Base-by-base conservation (phyloP, 2,888 invertebrate genomes). In the Deroplatys truncata region DNA sequence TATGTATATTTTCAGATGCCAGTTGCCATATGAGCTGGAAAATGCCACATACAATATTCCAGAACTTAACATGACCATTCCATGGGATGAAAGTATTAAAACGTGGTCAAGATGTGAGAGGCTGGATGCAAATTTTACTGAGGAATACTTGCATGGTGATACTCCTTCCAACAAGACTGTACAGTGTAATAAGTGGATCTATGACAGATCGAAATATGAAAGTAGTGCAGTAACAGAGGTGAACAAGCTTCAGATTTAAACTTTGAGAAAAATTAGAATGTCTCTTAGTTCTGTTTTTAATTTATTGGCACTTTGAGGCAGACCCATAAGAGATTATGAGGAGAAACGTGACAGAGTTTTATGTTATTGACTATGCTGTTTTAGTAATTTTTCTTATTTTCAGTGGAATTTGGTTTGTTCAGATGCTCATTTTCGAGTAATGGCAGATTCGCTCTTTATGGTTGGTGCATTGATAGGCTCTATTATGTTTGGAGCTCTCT, bases 401-500 rank as follows among this genome's bases (percentile, higher is more conserved):
- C 92, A 96, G 95, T 97, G 96, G 95, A 92, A 96, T 92, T 93
- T 97, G 93, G 96, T 97, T 56, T 97, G 97, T 92, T 94, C 94
- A 85, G 94, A 94, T 88, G 94, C 95, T 72, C 96, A 95, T 93
- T 92, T 96, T 91, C 93, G 95, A 91, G 96, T 96, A 56, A 95
- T 95, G 90, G 95, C 96, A 43, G 96, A 97, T 92, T 94, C 96
- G 0, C 92, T 96, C 90, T 96, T 96, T 92, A 97, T 97, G 96
- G 93, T 96, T 91, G 97, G 97, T 90, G 96, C 97, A 86, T 94
- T 97, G 93, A 92, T 96, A 90, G 97, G 97, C 84, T 96, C 96
- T 88, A 96, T 96, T 90, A 93, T 96, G 88, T 96, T 97, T 92
- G 97, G 97, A 49, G 95, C 96, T 92, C 93, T 97, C 91, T 97